Base-by-base conservation (phyloP, 2,797 vertebrate species). In the Coilia nasus region DNA sequence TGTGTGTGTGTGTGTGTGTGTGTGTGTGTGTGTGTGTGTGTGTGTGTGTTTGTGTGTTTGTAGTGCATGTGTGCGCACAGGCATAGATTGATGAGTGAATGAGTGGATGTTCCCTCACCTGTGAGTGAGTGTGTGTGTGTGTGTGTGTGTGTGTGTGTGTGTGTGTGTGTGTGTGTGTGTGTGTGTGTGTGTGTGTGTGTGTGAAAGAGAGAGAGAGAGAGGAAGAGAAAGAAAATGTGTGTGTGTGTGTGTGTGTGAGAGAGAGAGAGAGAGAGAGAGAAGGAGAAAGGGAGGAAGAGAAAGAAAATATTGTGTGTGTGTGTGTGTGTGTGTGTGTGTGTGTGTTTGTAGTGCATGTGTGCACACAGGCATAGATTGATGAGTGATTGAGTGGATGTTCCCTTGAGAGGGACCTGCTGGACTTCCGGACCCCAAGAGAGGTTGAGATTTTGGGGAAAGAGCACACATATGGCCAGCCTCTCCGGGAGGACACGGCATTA, bases 111-210 rank as follows among this genome's bases (percentile, higher is more conserved):
- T n/a, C n/a, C n/a, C n/a, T n/a, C n/a, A n/a, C n/a, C n/a, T n/a
- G n/a, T n/a, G n/a, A n/a, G 81, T 54, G 28, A 35, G 59, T 31
- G 85, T 59, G 25, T 47, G 2, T 44, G 83, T 80, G 81, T 85
- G 71, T 78, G 31, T 81, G 87, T 82, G 10, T 10, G 50, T 80
- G 19, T 81, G 31, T 75, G 7, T 47, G 44, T 10, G 1, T 12
- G 21, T 59, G 7, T 59, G 2, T 59, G 17, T 59, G 17, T 81
- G 3, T 44, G 14, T 81, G 11, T 12, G 23, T 82, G 9, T 28
- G 14, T 82, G 81, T 57, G 67, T 23, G 62, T 67, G 23, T 67
- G 62, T 67, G 23, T 67, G 62, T 28, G n/a, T 28, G 23, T 67
- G 23, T 67, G 62, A 28, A 7, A 41, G 35, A 41, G 35, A 41